Evolutionary conservation across 2,888 invertebrate species (phyloP).

Genomic region (Sphaerophoria taeniata): DNA sequence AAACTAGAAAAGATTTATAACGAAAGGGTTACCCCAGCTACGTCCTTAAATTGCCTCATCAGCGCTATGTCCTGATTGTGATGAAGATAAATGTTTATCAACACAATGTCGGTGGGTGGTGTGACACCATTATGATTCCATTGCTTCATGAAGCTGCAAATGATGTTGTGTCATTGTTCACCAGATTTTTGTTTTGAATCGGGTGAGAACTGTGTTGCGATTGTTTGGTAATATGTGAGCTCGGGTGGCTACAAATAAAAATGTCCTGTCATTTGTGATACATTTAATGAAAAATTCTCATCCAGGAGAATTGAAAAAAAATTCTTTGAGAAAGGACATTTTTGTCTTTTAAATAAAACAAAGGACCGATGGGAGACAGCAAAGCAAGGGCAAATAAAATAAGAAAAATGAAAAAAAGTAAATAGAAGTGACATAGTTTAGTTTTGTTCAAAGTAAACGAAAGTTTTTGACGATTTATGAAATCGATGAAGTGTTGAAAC

Average conservation of each 20-base stretch:
- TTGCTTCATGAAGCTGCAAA: slow-evolving; percentile 6
- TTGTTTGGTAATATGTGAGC: too few relatives aligned
- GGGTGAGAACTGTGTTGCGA: too few relatives aligned
- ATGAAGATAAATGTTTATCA: slow-evolving; percentile 34
- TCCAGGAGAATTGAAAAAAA: too few relatives aligned
- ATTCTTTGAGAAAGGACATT: too few relatives aligned
- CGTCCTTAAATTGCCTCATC: slow-evolving; percentile 40
- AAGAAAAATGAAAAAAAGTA: too few relatives aligned
- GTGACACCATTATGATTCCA: not conserved
- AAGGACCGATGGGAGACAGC: too few relatives aligned
- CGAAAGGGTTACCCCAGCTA: slow-evolving; percentile 21
- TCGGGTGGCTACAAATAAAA: not conserved
- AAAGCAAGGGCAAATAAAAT: too few relatives aligned
- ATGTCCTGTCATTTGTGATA: slow-evolving; percentile 3
- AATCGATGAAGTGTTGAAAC: too few relatives aligned
- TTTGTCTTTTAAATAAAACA: too few relatives aligned
- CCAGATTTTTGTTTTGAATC: slow-evolving; percentile 3
- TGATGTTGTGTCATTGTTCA: slow-evolving; percentile 27
- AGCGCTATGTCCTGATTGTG: slow-evolving; percentile 34
- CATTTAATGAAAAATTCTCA: slow-evolving; percentile 18
- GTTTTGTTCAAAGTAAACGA: too few relatives aligned
- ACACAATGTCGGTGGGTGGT: not conserved
- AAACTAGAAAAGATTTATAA: not conserved
- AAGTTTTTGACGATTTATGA: too few relatives aligned
- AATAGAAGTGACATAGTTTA: too few relatives aligned